Conservation (phyloP, 2,797 vertebrate genomes). For the Lophius americanus region DNA sequence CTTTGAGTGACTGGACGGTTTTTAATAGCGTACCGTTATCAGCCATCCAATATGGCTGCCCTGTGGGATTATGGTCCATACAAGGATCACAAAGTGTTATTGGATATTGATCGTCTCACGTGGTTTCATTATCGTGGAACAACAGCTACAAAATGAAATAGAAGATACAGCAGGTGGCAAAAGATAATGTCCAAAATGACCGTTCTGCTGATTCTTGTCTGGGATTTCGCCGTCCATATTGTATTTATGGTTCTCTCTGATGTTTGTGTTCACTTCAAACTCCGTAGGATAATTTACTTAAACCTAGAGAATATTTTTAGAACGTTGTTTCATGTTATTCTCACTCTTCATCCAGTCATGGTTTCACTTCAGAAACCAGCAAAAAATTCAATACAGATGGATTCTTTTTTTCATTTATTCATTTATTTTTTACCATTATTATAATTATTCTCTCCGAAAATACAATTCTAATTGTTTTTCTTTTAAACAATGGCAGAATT, state of each 20-base stretch:
- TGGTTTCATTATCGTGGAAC: constrained; percentile 41
- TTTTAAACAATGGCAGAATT: too few relatives aligned
- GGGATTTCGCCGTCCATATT: constrained; percentile 59
- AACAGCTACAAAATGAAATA: constrained; percentile 48
- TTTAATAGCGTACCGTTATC: constrained; percentile 67
- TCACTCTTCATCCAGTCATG: neutral
- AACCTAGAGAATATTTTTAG: constrained; percentile 20
- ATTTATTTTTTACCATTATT: too few relatives aligned
- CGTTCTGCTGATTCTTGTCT: constrained; percentile 55
- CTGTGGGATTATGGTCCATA: constrained; percentile 37
- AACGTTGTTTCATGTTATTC: constrained; percentile 15
- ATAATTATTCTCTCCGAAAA: too few relatives aligned
- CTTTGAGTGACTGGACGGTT: constrained; percentile 49
- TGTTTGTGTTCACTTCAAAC: constrained; percentile 35
- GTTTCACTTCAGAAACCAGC: neutral
- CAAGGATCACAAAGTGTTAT: constrained; percentile 66
- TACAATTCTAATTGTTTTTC: too few relatives aligned
- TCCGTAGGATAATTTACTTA: constrained; percentile 9
- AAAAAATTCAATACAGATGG: too few relatives aligned
- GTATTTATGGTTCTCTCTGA: constrained; percentile 23
- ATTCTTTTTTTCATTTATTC: too few relatives aligned
- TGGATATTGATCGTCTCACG: constrained; percentile 75
- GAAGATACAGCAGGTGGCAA: constrained; percentile 42
- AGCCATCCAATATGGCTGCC: constrained; percentile 45
- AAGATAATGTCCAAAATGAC: constrained; percentile 59